Conservation (phyloP, 1,140 invertebrate genomes). For the Eumaeus atala region DNA sequence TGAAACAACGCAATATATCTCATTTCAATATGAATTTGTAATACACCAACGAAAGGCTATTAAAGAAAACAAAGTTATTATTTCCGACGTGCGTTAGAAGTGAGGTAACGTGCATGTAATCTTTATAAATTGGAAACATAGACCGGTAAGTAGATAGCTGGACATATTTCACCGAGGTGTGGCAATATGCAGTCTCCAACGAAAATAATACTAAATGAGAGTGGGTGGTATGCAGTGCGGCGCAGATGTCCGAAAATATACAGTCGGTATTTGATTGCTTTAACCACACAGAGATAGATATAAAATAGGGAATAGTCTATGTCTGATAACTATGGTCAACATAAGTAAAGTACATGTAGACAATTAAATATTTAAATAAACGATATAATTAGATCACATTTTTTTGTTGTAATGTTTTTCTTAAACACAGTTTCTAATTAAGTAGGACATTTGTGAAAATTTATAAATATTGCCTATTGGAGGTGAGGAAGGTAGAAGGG, state of each 20-base stretch:
- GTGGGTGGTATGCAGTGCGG: constrained; percentile 56
- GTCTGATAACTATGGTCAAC: too few relatives aligned
- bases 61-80: constrained; percentile 8
- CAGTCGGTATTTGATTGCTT: neutral
- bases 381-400: neutral
- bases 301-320: too few relatives aligned
- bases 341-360: too few relatives aligned
- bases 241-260: constrained; percentile 14
- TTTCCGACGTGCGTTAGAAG: constrained; percentile 13
- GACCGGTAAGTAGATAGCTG: constrained; percentile 37
- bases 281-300: too few relatives aligned
- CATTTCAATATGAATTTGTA: constrained; percentile 3
- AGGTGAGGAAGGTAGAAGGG: too few relatives aligned
- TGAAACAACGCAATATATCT: constrained; percentile 6
- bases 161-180: constrained; percentile 49
- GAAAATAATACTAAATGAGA: constrained; percentile 55
- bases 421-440: too few relatives aligned
- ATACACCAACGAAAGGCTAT: neutral
- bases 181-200: constrained; percentile 51
- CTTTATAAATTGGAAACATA: constrained; percentile 48
- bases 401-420: too few relatives aligned
- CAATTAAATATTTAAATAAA: too few relatives aligned
- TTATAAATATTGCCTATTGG: too few relatives aligned
- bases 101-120: constrained; percentile 33
- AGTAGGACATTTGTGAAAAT: too few relatives aligned